Conservation (phyloP, 1,140 invertebrate species). For the Cyclina sinensis region DNA sequence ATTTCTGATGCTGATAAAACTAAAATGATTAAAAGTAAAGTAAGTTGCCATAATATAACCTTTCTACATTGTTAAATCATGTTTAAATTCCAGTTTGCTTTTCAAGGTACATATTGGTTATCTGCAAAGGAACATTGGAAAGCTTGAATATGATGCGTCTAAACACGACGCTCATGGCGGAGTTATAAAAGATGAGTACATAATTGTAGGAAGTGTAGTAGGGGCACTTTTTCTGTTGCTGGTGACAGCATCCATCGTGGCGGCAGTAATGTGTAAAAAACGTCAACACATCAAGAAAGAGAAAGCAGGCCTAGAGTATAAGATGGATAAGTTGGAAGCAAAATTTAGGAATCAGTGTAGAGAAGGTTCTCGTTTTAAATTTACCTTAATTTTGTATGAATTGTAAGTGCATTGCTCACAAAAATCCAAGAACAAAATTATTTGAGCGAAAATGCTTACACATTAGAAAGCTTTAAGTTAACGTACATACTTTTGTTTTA, state of each 20-base stretch:
- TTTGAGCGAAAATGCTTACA: too few relatives aligned
- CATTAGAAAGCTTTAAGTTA: too few relatives aligned
- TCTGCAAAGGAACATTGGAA: neutral
- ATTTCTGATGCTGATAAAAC: too few relatives aligned
- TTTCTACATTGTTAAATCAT: too few relatives aligned
- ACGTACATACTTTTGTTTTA: too few relatives aligned
- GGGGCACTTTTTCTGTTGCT: neutral
- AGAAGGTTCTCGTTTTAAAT: conserved; percentile 33
- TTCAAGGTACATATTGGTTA: conserved; percentile 45
- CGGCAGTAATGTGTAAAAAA: neutral
- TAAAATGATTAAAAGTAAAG: too few relatives aligned
- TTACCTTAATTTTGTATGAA: too few relatives aligned
- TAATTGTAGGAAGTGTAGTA: neutral
- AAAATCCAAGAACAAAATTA: too few relatives aligned
- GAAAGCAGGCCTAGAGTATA: neutral
- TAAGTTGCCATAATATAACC: too few relatives aligned
- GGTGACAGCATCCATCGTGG: neutral
- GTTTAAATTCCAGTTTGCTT: neutral
- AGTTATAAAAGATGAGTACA: neutral
- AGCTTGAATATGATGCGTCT: neutral
- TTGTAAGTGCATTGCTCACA: too few relatives aligned
- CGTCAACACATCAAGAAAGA: conserved; percentile 10
- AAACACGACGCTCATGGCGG: too few relatives aligned
- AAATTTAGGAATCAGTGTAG: conserved; percentile 57
- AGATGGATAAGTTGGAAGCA: conserved; percentile 57